Evolutionary conservation across 2,888 invertebrate species (phyloP), one percentile per base, ranked within the genome.

Genomic region (Dryobotodes eremita): DNA sequence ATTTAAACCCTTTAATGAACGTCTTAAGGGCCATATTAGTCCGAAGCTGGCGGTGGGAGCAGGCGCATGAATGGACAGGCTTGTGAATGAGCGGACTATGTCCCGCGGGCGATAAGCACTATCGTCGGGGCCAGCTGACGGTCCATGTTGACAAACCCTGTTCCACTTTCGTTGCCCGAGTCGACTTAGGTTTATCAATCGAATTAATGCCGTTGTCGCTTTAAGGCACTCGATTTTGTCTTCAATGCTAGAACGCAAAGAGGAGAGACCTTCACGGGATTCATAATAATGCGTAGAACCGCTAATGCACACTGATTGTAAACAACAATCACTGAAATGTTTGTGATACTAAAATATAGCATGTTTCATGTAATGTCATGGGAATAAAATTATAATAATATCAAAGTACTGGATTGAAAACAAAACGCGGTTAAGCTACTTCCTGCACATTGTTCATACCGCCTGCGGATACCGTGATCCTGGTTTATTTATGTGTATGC

Each of bases 31-130:
- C 86, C 87, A 94, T 80, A 92, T 94, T 94, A 83, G 90, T 78
- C 78, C 83, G 92, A 78, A 69, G 55, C 53, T 20, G 69, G 77
- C 85, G 86, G 88, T 91, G 91, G 92, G 90, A 93, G 92, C 95
- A 93, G 94, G 91, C 92, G 94, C 94, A 96, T 96, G 96, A 96
- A 97, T 97, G 96, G 94, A 94, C 92, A 93, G 93, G 94, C 95
- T 96, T 95, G 95, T 97, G 96, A 97, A 97, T 97, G 96, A 96
- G 93, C 94, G 96, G 96, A 96, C 96, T 96, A 95, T 96, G 96
- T 96, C 96, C 96, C 95, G 93, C 92, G 87, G 92, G 89, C 93
- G 96, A 96, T 97, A 97, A 97, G 96, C 95, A 93, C 94, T 97
- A 96, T 96, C 96, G 94, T 90, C 92, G 94, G 94, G 96, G 96